A percentile compares a stretch with the other conserved stretches of the same genome.
Evolutionary conservation across 2,797 vertebrate genomes (phyloP).

Genomic region (Falco naumanni): DNA sequence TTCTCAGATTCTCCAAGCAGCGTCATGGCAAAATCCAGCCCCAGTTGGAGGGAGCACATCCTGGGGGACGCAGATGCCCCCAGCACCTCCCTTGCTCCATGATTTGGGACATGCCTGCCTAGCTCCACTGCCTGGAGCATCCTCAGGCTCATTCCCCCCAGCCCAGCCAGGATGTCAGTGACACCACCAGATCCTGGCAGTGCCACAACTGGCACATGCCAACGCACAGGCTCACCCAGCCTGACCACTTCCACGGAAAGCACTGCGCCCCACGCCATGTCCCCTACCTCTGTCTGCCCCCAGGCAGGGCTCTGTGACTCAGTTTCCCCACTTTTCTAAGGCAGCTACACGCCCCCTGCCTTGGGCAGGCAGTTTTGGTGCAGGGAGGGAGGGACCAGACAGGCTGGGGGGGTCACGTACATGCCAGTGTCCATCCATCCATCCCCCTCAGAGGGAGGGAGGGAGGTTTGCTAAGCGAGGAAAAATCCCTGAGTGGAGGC

Average conservation of each 20-base stretch:
- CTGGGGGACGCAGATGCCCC: rapidly evolving
- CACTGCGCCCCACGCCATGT: not conserved
- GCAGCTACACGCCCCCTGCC: not conserved
- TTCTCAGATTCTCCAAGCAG: not conserved
- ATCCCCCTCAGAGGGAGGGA: not conserved
- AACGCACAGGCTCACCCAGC: not conserved
- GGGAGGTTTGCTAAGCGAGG: constrained; percentile 41
- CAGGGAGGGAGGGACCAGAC: not conserved
- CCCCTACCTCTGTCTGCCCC: not conserved
- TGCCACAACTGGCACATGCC: rapidly evolving
- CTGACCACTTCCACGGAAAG: not conserved
- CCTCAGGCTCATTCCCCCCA: not conserved
- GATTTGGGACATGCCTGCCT: not conserved
- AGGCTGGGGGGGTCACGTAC: not conserved
- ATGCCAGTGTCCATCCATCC: not conserved
- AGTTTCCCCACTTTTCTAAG: not conserved
- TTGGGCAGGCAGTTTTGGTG: not conserved
- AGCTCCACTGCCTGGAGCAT: rapidly evolving
- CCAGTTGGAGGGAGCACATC: rapidly evolving
- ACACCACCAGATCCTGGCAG: not conserved
- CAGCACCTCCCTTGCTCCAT: not conserved
- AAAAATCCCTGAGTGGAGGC: constrained; percentile 40
- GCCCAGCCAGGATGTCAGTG: not conserved
- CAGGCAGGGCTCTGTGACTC: not conserved
- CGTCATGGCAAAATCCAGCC: not conserved